Evolutionary conservation across 2,113 vertebrate species (phyloP).

Genomic region (Periophthalmodon schlosseri): DNA sequence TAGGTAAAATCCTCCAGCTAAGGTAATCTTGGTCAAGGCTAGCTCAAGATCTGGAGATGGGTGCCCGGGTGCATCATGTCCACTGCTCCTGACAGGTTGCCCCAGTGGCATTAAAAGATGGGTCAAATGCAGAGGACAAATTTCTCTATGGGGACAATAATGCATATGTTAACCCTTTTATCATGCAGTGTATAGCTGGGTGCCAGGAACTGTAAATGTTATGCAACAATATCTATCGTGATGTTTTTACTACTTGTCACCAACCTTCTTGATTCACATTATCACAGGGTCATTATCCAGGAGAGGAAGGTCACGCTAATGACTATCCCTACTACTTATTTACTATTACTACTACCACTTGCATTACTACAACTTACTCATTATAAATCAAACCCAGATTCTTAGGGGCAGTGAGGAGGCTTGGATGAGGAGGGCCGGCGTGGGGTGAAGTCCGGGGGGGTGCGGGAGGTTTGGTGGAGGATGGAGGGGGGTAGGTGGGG

Average conservation of each 20-base stretch:
- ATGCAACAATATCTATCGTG: constrained; percentile 11
- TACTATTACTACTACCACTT: neutral
- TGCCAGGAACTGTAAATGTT: neutral
- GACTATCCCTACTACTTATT: neutral
- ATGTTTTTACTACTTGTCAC: neutral
- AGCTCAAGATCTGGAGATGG: too few species aligned
- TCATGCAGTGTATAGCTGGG: too few species aligned
- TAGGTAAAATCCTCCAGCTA: too few species aligned
- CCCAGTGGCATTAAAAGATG: too few species aligned
- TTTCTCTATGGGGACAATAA: too few species aligned
- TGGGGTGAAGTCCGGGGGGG: constrained; percentile 51
- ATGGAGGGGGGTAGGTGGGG: constrained; percentile 48
- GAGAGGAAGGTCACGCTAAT: neutral
- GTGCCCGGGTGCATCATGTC: too few species aligned
- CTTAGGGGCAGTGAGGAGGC: constrained; percentile 10
- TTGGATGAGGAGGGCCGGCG: constrained; percentile 54
- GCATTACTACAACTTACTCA: neutral
- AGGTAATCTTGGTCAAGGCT: too few species aligned
- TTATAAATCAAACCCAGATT: constrained; percentile 15
- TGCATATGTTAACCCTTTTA: neutral
- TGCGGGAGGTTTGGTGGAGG: constrained; percentile 46
- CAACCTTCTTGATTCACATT: too few species aligned
- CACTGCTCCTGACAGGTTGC: too few species aligned
- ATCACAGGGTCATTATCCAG: constrained; percentile 55
- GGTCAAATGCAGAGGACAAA: too few species aligned